These are phyloP conservation scores for Lamellibrachia satsuma DNA, from an alignment of 2,888 invertebrate species.

Conservation along the genomic window DNA sequence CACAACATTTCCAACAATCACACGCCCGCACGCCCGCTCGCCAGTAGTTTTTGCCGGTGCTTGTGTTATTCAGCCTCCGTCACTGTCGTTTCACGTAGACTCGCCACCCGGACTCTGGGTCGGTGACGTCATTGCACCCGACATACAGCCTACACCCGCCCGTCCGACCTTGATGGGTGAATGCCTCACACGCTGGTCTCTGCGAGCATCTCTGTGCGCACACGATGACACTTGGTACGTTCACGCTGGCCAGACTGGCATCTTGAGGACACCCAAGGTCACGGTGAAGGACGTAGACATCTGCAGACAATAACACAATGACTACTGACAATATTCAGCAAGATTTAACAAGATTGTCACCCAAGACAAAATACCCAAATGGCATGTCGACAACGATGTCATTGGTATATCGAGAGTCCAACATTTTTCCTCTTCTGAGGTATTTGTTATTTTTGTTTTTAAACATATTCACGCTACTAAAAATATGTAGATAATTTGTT, in stretches of 20 bases:
- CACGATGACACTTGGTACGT: neutral
- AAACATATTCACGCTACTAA: no score
- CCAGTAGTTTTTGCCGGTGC: no score
- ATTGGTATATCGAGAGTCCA: no score
- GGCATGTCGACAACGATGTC: no score
- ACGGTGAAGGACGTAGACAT: neutral
- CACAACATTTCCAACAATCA: no score
- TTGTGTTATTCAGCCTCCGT: neutral
- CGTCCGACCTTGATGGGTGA: neutral
- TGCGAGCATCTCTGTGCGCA: neutral
- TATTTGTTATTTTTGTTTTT: no score
- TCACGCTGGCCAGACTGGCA: neutral
- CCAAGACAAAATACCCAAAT: no score
- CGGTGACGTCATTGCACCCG: neutral
- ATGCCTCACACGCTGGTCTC: neutral
- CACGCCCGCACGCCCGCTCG: no score
- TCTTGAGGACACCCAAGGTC: neutral
- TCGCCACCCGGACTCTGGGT: neutral
- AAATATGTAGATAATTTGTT: no score
- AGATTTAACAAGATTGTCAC: no score
- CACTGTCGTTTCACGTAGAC: neutral
- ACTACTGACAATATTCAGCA: neutral
- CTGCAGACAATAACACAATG: neutral
- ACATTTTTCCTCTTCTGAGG: no score
- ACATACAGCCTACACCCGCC: neutral